A percentile compares a stretch with the other conserved stretches of the same genome.
Conservation (phyloP, 2,888 invertebrate genomes). For the Drosophila hamatofila region DNA sequence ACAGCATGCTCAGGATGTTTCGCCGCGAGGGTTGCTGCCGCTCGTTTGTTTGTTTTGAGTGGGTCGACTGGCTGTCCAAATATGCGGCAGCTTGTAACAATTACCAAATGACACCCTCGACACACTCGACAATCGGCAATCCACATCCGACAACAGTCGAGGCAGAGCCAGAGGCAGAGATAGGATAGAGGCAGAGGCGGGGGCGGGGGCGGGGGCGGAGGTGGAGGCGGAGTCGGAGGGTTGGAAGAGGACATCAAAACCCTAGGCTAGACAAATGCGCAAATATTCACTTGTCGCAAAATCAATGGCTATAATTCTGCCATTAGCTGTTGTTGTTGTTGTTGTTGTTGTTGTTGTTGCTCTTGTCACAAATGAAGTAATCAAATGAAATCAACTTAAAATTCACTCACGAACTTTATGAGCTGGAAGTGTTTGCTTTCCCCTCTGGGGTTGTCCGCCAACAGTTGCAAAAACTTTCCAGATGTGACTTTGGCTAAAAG, state of each 20-base stretch:
- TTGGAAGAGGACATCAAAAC: neutral
- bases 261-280: slow-evolving; percentile 43
- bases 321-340: slow-evolving; percentile 67
- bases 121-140: slow-evolving; percentile 63
- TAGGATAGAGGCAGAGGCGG: no score
- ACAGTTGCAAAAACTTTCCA: neutral
- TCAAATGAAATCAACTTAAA: slow-evolving; percentile 70
- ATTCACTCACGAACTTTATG: slow-evolving; percentile 66
- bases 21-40: slow-evolving; percentile 57
- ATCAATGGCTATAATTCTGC: slow-evolving; percentile 82
- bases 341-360: slow-evolving; percentile 8
- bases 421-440: slow-evolving; percentile 56
- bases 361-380: slow-evolving; percentile 72
- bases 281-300: slow-evolving; percentile 83
- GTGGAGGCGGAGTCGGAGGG: neutral
- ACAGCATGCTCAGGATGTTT: slow-evolving; percentile 45
- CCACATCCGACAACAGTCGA: slow-evolving; percentile 1
- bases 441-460: slow-evolving; percentile 8
- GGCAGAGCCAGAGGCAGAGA: neutral
- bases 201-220: neutral
- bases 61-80: slow-evolving; percentile 69
- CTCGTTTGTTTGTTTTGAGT: slow-evolving; percentile 79
- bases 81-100: slow-evolving; percentile 81
- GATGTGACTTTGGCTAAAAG: neutral
- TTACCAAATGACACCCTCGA: slow-evolving; percentile 81